Evolutionary conservation across 2,888 invertebrate genomes (phyloP).

Genomic region (Papilio elwesi): DNA sequence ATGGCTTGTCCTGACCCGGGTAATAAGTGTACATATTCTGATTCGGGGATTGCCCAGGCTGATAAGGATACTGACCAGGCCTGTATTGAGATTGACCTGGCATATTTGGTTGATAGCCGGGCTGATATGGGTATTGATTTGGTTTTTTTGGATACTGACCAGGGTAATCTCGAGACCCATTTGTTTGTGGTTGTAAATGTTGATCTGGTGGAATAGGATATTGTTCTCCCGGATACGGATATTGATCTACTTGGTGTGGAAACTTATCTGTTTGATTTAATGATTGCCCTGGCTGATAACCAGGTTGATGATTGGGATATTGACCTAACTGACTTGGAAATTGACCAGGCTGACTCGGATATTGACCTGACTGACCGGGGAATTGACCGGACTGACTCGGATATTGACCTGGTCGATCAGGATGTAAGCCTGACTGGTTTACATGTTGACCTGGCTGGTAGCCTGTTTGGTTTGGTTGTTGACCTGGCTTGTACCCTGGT

Average conservation of each 20-base stretch:
- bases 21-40: slow-evolving; percentile 1
- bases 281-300: slow-evolving; percentile 4
- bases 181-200: background rate
- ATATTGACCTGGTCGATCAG: slow-evolving; percentile 24
- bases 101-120: background rate
- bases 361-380: slow-evolving; percentile 31
- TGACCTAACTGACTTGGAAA: background rate
- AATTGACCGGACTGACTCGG: slow-evolving; percentile 30
- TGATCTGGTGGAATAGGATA: background rate
- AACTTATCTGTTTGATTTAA: background rate
- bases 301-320: slow-evolving; percentile 3
- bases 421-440: slow-evolving; percentile 21
- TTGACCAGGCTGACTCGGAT: slow-evolving; percentile 35
- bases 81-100: background rate
- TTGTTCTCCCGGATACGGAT: slow-evolving; percentile 3
- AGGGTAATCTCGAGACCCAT: background rate
- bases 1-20: background rate
- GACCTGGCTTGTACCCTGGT: slow-evolving; percentile 24
- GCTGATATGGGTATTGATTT: slow-evolving; percentile 6
- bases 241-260: slow-evolving; percentile 45
- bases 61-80: background rate
- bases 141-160: background rate
- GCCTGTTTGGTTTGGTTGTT: slow-evolving; percentile 34
- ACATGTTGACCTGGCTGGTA: slow-evolving; percentile 11
- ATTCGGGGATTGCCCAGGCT: slow-evolving; percentile 8